Conservation (phyloP, 2,888 invertebrate species). For the Meloe dianella region DNA sequence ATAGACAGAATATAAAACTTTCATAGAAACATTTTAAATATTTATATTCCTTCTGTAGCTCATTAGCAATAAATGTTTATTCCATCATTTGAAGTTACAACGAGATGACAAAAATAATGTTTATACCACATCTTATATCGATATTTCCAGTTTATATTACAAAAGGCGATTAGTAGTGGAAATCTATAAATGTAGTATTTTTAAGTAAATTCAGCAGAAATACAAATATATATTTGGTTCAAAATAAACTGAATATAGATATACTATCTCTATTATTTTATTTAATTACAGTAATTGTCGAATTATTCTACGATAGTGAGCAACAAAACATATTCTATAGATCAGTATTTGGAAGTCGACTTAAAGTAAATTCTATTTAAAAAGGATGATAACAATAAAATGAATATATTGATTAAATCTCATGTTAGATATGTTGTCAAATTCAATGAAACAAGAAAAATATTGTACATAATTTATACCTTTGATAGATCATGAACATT, state of each 20-base stretch:
- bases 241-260: neutral
- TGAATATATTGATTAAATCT: neutral
- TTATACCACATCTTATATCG: no score
- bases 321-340: neutral
- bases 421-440: neutral
- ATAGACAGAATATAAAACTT: no score
- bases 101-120: no score
- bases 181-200: neutral
- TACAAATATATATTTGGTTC: neutral
- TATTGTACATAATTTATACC: neutral
- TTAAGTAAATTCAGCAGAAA: neutral
- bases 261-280: neutral
- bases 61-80: no score
- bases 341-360: neutral
- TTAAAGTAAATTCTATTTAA: neutral
- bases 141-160: no score
- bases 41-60: no score
- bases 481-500: neutral
- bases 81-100: no score
- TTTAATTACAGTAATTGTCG: neutral
- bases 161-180: neutral
- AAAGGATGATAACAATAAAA: neutral
- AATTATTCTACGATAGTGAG: neutral
- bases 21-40: no score
- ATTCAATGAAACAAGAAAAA: no score